These are phyloP conservation scores for Poecilus cupreus DNA, from an alignment of 2,888 invertebrate species.

Conservation along the genomic window DNA sequence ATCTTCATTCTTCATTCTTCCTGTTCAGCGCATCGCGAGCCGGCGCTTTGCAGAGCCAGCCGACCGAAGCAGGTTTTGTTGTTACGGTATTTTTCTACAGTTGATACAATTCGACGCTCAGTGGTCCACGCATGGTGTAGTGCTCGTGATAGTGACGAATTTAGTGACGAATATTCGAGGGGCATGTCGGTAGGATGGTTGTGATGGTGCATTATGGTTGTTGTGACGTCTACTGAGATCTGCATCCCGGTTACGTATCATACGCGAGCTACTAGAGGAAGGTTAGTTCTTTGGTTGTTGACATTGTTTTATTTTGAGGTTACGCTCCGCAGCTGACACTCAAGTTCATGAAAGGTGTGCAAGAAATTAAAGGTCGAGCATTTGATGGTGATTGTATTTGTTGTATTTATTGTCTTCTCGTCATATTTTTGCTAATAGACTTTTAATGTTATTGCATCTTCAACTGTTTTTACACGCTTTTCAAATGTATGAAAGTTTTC, in stretches of 20 bases:
- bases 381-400: background rate
- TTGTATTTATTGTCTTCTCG: background rate
- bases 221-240: constrained; percentile 67
- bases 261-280: constrained; percentile 65
- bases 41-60: background rate
- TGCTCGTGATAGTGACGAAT: constrained; percentile 1
- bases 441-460: no score
- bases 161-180: background rate
- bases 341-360: background rate
- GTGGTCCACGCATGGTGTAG: background rate
- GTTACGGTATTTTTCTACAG: constrained; percentile 46
- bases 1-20: constrained; percentile 41
- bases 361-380: background rate
- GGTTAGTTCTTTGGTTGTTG: constrained; percentile 63
- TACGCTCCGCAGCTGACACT: constrained; percentile 41
- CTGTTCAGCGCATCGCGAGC: background rate
- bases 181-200: background rate
- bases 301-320: constrained; percentile 51
- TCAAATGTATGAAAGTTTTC: no score
- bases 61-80: background rate
- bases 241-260: constrained; percentile 68
- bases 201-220: constrained; percentile 67
- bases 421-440: no score
- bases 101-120: constrained; percentile 4
- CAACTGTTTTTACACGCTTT: no score